Percentiles rank a stretch among this genome's conserved stretches.
These are phyloP conservation scores for Motacilla alba DNA, from an alignment of 2,113 vertebrate genomes.

Conservation along the genomic window DNA sequence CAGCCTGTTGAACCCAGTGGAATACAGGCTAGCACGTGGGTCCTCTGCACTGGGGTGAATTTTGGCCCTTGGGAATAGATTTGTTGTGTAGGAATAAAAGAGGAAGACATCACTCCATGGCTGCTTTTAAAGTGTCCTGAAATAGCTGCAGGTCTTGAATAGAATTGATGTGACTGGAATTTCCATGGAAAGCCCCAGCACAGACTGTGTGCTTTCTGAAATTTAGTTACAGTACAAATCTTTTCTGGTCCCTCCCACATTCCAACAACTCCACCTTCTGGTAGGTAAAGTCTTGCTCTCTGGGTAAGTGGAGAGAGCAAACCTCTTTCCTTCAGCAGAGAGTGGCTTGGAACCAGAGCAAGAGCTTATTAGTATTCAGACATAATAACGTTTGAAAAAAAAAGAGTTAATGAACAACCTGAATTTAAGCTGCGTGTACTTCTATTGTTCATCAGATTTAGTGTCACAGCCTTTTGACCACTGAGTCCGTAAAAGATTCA, in stretches of 20 bases:
- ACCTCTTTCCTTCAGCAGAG: background rate
- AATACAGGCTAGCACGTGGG: background rate
- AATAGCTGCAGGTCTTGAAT: slow-evolving; percentile 39
- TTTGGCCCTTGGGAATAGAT: background rate
- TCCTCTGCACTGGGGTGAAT: background rate
- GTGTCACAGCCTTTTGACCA: background rate
- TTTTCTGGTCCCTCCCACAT: slow-evolving; percentile 30
- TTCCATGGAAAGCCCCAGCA: slow-evolving; percentile 31
- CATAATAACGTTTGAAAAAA: background rate
- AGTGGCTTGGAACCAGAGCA: background rate
- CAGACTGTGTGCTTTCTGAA: background rate
- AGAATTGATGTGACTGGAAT: background rate
- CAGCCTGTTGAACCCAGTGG: background rate
- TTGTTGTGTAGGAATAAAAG: slow-evolving; percentile 22
- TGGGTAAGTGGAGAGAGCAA: background rate
- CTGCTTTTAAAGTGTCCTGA: slow-evolving; percentile 34
- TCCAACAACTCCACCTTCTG: slow-evolving; percentile 52
- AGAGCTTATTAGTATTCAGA: background rate
- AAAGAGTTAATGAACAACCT: background rate
- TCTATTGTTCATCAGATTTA: background rate
- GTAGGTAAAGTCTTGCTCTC: background rate
- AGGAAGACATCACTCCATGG: slow-evolving; percentile 6
- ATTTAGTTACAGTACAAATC: background rate
- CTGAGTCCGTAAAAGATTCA: background rate
- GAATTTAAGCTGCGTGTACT: background rate